Evolutionary conservation across 2,888 invertebrate species (phyloP).

Genomic region (Phorcus lineatus): DNA sequence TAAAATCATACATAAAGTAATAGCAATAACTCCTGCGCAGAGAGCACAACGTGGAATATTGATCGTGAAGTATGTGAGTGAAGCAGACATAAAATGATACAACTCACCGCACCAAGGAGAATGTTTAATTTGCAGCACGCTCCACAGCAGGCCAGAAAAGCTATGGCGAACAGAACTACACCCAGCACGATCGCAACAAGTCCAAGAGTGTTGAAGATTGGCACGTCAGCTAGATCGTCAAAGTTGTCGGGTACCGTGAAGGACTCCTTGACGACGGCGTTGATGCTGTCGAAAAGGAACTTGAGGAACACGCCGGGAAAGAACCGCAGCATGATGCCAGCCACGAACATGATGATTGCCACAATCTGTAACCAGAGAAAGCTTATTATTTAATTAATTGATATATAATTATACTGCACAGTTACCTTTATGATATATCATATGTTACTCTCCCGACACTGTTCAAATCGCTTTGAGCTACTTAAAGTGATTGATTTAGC

Average conservation of each 20-base stretch:
- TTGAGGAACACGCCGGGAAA: constrained; percentile 3
- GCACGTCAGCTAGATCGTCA: background rate
- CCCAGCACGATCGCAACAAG: constrained; percentile 86
- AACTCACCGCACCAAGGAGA: constrained; percentile 38
- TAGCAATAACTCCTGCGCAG: too few relatives aligned
- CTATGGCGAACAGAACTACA: constrained; percentile 89
- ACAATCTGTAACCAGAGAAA: constrained; percentile 18
- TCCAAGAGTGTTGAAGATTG: constrained; percentile 11
- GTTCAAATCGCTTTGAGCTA: too few relatives aligned
- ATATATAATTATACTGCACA: too few relatives aligned
- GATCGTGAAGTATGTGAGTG: too few relatives aligned
- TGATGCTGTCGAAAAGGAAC: background rate
- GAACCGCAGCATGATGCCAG: constrained; percentile 25
- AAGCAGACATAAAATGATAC: too few relatives aligned
- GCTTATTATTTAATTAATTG: too few relatives aligned
- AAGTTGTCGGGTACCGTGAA: background rate
- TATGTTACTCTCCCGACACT: too few relatives aligned
- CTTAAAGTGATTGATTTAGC: too few relatives aligned
- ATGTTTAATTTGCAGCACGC: constrained; percentile 77
- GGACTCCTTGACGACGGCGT: background rate
- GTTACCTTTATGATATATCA: too few relatives aligned
- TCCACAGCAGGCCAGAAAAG: constrained; percentile 96
- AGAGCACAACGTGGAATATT: too few relatives aligned
- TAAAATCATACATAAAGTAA: too few relatives aligned
- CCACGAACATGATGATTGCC: constrained; percentile 16